A percentile compares a stretch with the other conserved stretches of the same genome.
Conservation (phyloP, 92 coral and sea anemone genomes). For the Pocillopora grandis region DNA sequence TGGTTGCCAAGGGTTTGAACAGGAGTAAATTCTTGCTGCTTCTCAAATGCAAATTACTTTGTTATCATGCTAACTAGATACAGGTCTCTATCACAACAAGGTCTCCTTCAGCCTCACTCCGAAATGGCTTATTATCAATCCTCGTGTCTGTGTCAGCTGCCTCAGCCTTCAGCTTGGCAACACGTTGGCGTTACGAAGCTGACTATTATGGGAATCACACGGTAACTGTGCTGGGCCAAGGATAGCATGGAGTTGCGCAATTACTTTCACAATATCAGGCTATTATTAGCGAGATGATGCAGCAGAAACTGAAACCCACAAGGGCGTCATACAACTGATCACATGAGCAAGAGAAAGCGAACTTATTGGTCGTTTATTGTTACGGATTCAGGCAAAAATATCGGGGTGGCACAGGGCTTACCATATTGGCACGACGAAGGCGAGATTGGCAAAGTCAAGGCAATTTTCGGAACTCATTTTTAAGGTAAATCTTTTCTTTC, state of each 20-base stretch:
- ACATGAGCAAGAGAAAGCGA: neutral
- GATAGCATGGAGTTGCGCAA: neutral
- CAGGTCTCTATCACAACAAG: too few relatives aligned
- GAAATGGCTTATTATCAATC: too few relatives aligned
- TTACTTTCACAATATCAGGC: neutral
- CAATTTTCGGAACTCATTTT: too few relatives aligned
- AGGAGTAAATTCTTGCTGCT: too few relatives aligned
- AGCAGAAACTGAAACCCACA: constrained; percentile 10
- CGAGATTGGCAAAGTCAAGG: neutral
- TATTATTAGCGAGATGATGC: constrained; percentile 32
- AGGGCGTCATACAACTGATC: constrained; percentile 9
- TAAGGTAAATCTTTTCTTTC: constrained; percentile 7
- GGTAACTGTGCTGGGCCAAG: neutral
- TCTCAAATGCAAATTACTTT: too few relatives aligned
- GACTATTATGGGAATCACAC: neutral
- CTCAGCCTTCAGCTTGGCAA: too few relatives aligned
- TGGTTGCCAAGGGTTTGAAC: too few relatives aligned
- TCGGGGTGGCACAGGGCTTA: neutral
- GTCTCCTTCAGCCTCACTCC: too few relatives aligned
- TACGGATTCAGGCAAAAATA: neutral
- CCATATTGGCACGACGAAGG: constrained; percentile 20
- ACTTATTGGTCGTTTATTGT: neutral
- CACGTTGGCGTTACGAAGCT: too few relatives aligned
- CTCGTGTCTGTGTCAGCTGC: too few relatives aligned
- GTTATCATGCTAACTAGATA: too few relatives aligned